Conservation (phyloP, 2,888 invertebrate genomes). For the Calameuta pallipes region DNA sequence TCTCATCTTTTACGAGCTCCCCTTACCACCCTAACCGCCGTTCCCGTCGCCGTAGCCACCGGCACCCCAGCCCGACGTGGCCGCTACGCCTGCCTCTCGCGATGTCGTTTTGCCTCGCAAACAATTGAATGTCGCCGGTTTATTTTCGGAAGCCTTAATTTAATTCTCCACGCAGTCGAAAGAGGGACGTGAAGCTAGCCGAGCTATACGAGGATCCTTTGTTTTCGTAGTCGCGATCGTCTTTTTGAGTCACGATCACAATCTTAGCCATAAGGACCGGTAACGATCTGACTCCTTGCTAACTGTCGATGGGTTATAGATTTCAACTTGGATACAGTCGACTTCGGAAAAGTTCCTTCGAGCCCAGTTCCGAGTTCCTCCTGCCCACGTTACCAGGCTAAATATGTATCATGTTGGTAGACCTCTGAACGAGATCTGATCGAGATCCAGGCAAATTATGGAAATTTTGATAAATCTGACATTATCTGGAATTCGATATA, state of each 20-base stretch:
- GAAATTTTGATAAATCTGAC: neutral
- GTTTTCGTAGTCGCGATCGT: slow-evolving; percentile 51
- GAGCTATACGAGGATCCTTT: slow-evolving; percentile 46
- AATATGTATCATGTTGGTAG: accelerated
- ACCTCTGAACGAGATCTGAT: too few species aligned
- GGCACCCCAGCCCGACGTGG: slow-evolving; percentile 12
- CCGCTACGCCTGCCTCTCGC: slow-evolving; percentile 17
- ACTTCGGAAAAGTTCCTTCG: neutral
- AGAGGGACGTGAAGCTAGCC: neutral
- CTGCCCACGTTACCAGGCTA: accelerated
- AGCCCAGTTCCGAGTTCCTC: too few species aligned
- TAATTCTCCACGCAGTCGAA: slow-evolving; percentile 44
- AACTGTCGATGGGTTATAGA: neutral
- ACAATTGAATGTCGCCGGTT: slow-evolving; percentile 60
- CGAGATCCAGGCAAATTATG: neutral
- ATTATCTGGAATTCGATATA: neutral
- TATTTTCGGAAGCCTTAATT: slow-evolving; percentile 63
- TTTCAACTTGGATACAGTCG: neutral
- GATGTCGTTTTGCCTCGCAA: slow-evolving; percentile 36
- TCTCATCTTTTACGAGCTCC: slow-evolving; percentile 55
- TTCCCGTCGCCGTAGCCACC: slow-evolving; percentile 18
- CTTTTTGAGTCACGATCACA: slow-evolving; percentile 56
- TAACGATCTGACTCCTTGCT: neutral
- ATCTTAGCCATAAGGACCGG: neutral
- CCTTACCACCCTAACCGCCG: slow-evolving; percentile 26